Base-by-base conservation (phyloP, 2,797 vertebrate species). In the Buphagus erythrorhynchus region DNA sequence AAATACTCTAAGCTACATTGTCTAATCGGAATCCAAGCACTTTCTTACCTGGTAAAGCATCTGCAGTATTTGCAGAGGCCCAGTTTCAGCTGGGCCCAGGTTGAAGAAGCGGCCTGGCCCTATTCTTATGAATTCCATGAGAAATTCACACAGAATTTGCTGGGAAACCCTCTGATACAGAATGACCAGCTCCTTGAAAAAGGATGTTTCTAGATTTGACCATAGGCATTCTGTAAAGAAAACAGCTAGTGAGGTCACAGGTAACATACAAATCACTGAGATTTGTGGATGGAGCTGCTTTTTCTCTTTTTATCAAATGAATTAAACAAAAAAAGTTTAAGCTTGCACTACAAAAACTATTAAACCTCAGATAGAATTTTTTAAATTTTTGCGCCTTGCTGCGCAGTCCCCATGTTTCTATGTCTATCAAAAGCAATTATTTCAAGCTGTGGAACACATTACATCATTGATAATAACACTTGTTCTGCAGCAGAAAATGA, bases 221-320 rank as follows among this genome's bases (percentile, higher is more conserved):
- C 97, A 98, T 24, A 98, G 90, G 54, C 90, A 88, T 83, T 90
- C 98, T 98, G 84, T 45, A 92, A 94, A 94, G 54, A 80, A 77
- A 87, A 84, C 5, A 67, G 45, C 45, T 51, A 26, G 6, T 85
- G 49, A 87, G n/a, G 15, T 59, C 57, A 46, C 48, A 59, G 17
- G 51, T 54, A 86, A 74, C 20, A 43, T 25, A 33, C 7, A 51
- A 83, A 80, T 35, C 77, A n/a, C 40, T 69, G 52, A 35, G 28
- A 66, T 74, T 90, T 62, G 24, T 78, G 29, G 29, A 54, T 36
- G n/a, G 96, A 92, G 54, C 35, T 52, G 18, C 20, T 77, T 88
- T 72, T 80, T 55, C 9, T 82, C 21, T 79, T 61, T 67, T 51
- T 45, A 65, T 72, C 31, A 77, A 76, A 52, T 57, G 4, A 88